Conservation (phyloP, 2,797 vertebrate genomes). For the Mallotus villosus region DNA sequence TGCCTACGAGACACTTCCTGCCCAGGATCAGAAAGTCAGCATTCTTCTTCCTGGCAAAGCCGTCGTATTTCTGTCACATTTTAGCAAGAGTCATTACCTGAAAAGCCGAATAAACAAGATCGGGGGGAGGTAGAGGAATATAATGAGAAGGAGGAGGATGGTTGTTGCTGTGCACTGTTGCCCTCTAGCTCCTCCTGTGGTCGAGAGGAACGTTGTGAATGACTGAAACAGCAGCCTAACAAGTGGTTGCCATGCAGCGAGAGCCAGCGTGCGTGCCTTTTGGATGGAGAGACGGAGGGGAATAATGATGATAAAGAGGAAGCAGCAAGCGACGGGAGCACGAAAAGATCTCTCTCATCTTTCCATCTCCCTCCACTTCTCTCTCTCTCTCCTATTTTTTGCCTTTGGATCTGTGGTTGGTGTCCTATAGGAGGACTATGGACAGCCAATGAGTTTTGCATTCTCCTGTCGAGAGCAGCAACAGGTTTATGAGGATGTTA, state of each 20-base stretch:
- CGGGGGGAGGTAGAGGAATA: slow-evolving; percentile 20
- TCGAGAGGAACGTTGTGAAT: slow-evolving; percentile 27
- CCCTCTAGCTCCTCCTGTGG: slow-evolving; percentile 29
- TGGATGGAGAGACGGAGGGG: slow-evolving; percentile 68
- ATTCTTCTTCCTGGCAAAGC: slow-evolving; percentile 39
- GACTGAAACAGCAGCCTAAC: slow-evolving; percentile 72
- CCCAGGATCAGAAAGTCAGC: slow-evolving; percentile 48
- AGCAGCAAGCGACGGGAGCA: slow-evolving; percentile 65
- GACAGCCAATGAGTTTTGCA: slow-evolving; percentile 44
- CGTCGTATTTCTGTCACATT: slow-evolving; percentile 54
- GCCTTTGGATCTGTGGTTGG: slow-evolving; percentile 39
- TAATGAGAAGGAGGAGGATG: slow-evolving; percentile 8
- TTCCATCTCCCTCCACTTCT: background rate
- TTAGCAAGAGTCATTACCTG: slow-evolving; percentile 42
- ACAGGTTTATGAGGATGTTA: slow-evolving; percentile 74
- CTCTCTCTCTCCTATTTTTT: slow-evolving; percentile 11
- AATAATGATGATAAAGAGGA: slow-evolving; percentile 77
- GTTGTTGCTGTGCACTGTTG: slow-evolving; percentile 44
- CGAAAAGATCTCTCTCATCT: slow-evolving; percentile 39
- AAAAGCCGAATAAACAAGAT: slow-evolving; percentile 40
- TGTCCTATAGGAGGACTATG: slow-evolving; percentile 41
- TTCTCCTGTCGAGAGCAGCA: slow-evolving; percentile 61
- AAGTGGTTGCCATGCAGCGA: slow-evolving; percentile 78
- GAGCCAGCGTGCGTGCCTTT: slow-evolving; percentile 62
- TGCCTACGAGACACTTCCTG: slow-evolving; percentile 52